Conservation (phyloP, 2,888 invertebrate species). For the Lasius fuliginosus region DNA sequence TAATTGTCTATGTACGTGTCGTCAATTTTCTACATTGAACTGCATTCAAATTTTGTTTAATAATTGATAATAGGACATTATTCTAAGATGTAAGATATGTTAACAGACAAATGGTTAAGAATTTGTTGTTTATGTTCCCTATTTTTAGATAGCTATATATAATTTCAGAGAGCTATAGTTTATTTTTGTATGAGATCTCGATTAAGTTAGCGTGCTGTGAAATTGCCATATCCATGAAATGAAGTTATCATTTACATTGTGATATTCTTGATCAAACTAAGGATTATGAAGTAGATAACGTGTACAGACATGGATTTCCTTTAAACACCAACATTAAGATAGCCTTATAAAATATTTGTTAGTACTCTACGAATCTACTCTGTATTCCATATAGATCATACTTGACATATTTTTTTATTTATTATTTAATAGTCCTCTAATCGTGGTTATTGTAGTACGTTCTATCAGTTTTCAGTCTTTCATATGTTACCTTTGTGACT, state of each 20-base stretch:
- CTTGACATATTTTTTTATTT: conserved; percentile 40
- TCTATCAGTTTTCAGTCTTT: conserved; percentile 65
- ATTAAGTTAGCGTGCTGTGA: conserved; percentile 79
- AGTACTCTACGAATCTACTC: conserved; percentile 46
- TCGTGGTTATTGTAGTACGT: conserved; percentile 53
- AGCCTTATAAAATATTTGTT: background rate
- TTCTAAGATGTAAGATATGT: conserved; percentile 26
- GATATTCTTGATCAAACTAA: conserved; percentile 77
- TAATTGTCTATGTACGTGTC: conserved; percentile 30
- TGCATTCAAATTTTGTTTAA: conserved; percentile 37
- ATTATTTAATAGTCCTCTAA: conserved; percentile 64
- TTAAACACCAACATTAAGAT: conserved; percentile 16
- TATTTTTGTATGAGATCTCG: conserved; percentile 80
- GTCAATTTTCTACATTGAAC: conserved; percentile 39
- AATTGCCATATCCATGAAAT: conserved; percentile 76
- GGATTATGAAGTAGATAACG: conserved; percentile 38
- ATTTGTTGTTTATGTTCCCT: conserved; percentile 55
- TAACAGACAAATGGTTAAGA: background rate
- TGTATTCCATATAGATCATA: conserved; percentile 47
- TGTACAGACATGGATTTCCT: background rate
- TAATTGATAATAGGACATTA: conserved; percentile 13
- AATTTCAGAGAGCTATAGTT: conserved; percentile 69
- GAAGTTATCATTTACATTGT: conserved; percentile 74
- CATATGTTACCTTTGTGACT: conserved; percentile 57
- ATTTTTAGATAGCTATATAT: conserved; percentile 47